Evolutionary conservation across 2,113 vertebrate genomes (phyloP), one percentile per base, ranked within the genome.

Genomic region (Rhinoptilus africanus): DNA sequence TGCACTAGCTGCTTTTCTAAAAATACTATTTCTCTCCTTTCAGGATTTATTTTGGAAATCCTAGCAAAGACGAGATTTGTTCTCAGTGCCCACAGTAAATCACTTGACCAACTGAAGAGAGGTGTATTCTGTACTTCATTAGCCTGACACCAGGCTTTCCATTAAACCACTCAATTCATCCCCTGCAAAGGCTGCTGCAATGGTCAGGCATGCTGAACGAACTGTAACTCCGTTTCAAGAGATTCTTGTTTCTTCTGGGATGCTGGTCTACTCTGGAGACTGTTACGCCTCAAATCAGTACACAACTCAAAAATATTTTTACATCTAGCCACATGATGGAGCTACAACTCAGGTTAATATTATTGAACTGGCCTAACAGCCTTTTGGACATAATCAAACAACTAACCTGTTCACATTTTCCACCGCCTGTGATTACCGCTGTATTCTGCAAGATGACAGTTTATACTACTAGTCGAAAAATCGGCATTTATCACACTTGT

Each of bases 271-370:
- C 32, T 39, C 66, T 14, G 43, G 63, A 93, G 39, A 48, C 23
- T 3, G 0, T 0, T 56, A 51, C 10, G 21, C 47, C 78, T 45
- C n/a, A 28, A 14, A 63, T n/a, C 41, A 28, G 19, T 23, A 35
- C 4, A 27, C 43, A 93, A 39, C 6, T 3, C 64, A 69, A 68
- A 50, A 90, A 17, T 22, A 59, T 16, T 92, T 84, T 62, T 51
- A n/a, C 56, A 68, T 41, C 66, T 62, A 82, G 73, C 97, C 97
- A 96, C 96, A 94, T 3, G 97, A 97, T 96, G 97, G 96, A 87
- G 95, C 97, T 93, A 80, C 57, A 96, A 30, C 37, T 95, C 96
- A 96, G 89, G 48, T 71, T 60, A 85, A 89, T 68, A 50, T 48
- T 15, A 73, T 10, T 43, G 7, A 54, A 88, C 32, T 30, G 59